Base-by-base conservation (phyloP, 1,140 invertebrate species). In the Drosophila trapezifrons region DNA sequence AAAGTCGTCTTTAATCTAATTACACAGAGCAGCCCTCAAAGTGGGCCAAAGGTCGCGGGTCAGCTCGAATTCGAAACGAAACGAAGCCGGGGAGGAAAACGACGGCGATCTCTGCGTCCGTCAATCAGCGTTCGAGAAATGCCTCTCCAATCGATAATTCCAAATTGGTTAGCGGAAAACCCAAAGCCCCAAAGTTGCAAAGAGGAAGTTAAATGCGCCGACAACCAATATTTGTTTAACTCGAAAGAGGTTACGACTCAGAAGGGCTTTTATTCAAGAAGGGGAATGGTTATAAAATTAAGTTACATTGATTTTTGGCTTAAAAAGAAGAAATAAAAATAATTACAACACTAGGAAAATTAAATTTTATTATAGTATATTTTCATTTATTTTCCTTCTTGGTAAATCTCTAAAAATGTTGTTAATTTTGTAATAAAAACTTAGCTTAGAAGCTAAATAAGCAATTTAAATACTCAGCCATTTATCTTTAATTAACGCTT, bases 1-100 rank as follows among this genome's bases (percentile, higher is more conserved):
- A 56, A 42, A 58, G 43, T 72, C 52, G 43, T 72, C 52, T 72
- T 47, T 71, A 71, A 58, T 72, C 69, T 72, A 72, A 72, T 72
- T 72, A 72, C 42, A 47, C 15, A 20, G 54, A 54, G 27, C 27
- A 32, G 32, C 18, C 35, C 9, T 6, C 20, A 35, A 71, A 56
- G 67, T 70, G 65, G 52, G 52, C 35, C 69, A 71, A 71, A 71
- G 69, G 69, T 71, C 35, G 43, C n/a, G 32, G 66, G 66, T 70
- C 67, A 57, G 15, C 25, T 22, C 58, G 13, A 64, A 38, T 18
- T 20, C 12, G 12, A 20, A 52, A 3, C 29, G 9, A 32, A 32
- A 13, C 32, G 10, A 32, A 32, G 2, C 12, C 32, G 32, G 32
- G 32, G 5, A 25, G 32, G 12, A 13, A 40, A 8, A 4, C 38